These are phyloP conservation scores for Halcyon smyrnensis DNA, from an alignment of 2,797 vertebrate genomes.

Conservation along the genomic window DNA sequence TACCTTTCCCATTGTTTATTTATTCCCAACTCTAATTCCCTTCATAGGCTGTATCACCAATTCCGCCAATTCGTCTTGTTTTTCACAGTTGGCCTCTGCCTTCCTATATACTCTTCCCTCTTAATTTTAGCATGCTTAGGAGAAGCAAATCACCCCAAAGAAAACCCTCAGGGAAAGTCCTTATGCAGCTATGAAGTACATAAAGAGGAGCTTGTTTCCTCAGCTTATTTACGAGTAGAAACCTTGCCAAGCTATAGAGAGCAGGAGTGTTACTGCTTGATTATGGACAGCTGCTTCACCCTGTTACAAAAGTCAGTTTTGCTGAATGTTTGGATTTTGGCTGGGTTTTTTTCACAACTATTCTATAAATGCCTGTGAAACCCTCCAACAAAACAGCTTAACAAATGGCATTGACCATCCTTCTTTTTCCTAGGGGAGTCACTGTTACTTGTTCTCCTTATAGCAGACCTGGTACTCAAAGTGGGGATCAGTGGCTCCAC, in stretches of 20 bases:
- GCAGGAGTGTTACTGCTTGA: constrained; percentile 37
- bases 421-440: not conserved
- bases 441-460: constrained; percentile 26
- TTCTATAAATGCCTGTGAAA: not conserved
- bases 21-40: constrained; percentile 48
- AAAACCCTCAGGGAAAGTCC: not conserved
- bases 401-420: not conserved
- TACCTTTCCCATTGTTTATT: constrained; percentile 39
- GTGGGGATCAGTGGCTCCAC: not conserved
- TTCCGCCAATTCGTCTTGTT: not conserved
- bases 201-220: constrained; percentile 47
- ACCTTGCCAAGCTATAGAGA: constrained; percentile 41
- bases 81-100: constrained; percentile 19
- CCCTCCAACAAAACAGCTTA: constrained; percentile 11
- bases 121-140: constrained; percentile 18
- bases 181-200: not conserved
- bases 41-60: not conserved
- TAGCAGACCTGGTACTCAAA: not conserved
- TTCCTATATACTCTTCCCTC: constrained; percentile 21
- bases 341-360: not conserved
- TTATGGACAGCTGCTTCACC: constrained; percentile 52
- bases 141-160: constrained; percentile 9
- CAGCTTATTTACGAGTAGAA: constrained; percentile 9
- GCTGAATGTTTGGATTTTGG: constrained; percentile 6
- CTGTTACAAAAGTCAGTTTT: not conserved